phyloP scores from a whole-genome alignment of 2,888 invertebrate species.

The Acanthosepion esculentum region DNA sequence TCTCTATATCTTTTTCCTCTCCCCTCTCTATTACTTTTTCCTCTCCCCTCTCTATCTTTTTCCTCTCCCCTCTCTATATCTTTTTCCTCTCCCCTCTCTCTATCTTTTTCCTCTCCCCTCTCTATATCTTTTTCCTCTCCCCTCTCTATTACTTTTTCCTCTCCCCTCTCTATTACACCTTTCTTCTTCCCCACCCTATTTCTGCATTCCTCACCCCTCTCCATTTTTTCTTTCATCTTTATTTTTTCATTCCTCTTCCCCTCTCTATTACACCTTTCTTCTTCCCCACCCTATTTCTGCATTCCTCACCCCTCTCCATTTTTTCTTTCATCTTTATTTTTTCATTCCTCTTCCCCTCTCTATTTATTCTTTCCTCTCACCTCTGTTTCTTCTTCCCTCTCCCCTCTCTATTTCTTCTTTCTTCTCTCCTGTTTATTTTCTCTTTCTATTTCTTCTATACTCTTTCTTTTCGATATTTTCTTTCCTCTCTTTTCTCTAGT shows the following conservation, averaged over 20 bases:
- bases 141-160: neutral
- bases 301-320: neutral
- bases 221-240: neutral
- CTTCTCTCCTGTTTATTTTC: no score
- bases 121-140: neutral
- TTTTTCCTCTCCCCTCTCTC: neutral
- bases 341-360: no score
- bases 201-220: neutral
- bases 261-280: no score
- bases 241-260: no score
- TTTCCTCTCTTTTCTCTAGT: no score
- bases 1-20: no score
- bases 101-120: neutral
- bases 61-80: neutral
- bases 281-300: no score
- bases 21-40: neutral
- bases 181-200: no score
- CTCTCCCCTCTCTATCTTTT: no score
- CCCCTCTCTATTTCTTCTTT: neutral
- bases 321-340: neutral
- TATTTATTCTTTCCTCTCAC: no score
- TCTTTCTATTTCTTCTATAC: no score
- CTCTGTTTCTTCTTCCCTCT: no score
- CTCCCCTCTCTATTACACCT: neutral
- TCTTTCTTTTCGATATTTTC: neutral